Percentiles rank a stretch among this genome's conserved stretches.
phyloP scores from a whole-genome alignment of 2,113 vertebrate genomes.

The Mugil cephalus region DNA sequence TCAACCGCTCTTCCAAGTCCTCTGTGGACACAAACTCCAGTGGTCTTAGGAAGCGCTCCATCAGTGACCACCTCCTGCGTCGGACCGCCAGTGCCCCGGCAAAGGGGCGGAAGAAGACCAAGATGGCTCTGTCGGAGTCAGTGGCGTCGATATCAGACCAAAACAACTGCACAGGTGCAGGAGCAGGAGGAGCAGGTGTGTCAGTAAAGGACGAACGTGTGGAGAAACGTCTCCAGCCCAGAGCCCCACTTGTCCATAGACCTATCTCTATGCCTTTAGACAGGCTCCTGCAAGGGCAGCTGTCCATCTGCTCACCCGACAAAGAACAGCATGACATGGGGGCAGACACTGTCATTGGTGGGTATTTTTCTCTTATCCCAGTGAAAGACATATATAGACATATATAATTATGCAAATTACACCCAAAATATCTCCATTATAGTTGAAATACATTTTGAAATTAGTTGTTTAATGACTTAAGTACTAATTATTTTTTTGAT shows the following conservation, averaged over 20 bases:
- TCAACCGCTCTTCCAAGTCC: slow-evolving; percentile 89
- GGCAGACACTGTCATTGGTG: slow-evolving; percentile 84
- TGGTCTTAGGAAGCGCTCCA: slow-evolving; percentile 88
- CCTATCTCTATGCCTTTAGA: slow-evolving; percentile 95
- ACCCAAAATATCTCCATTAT: not conserved
- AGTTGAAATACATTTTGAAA: no score
- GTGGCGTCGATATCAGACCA: slow-evolving; percentile 80
- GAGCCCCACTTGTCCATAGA: slow-evolving; percentile 83
- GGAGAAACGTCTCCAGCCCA: slow-evolving; percentile 63
- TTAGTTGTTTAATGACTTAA: not conserved
- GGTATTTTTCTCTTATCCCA: slow-evolving; percentile 54
- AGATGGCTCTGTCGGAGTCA: slow-evolving; percentile 89
- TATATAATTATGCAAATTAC: slow-evolving; percentile 17
- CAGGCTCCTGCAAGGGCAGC: slow-evolving; percentile 86
- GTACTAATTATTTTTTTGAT: not conserved
- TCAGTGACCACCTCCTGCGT: slow-evolving; percentile 92
- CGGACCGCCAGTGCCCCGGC: slow-evolving; percentile 96
- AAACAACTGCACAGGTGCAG: slow-evolving; percentile 82
- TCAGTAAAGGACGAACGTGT: slow-evolving; percentile 72
- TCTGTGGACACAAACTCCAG: slow-evolving; percentile 83
- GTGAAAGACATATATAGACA: slow-evolving; percentile 1
- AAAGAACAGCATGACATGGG: slow-evolving; percentile 70
- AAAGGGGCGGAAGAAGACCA: slow-evolving; percentile 96
- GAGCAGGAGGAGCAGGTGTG: slow-evolving; percentile 73
- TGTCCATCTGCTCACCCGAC: slow-evolving; percentile 79